A percentile compares a stretch with the other conserved stretches of the same genome.
These are phyloP conservation scores for Odocoileus hemionus DNA, from an alignment of 2,113 vertebrate genomes.

Conservation along the genomic window DNA sequence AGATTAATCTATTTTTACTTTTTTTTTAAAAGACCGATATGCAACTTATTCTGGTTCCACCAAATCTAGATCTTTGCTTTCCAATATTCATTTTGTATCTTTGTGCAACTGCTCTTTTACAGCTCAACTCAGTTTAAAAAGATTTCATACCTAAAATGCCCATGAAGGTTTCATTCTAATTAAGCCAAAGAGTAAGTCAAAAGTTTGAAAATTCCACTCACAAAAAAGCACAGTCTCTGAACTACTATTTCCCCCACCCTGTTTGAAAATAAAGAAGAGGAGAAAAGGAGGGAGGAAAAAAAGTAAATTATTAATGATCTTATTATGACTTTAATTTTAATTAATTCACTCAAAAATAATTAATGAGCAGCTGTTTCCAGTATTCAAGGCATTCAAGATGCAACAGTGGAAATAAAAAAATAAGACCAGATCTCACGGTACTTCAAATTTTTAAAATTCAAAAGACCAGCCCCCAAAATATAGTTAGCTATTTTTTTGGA, in stretches of 20 bases:
- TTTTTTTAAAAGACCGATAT: neutral
- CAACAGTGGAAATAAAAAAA: neutral
- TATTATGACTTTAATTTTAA: neutral
- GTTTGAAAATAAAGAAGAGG: neutral
- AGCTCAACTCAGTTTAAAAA: neutral
- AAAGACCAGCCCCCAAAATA: neutral
- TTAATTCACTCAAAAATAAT: neutral
- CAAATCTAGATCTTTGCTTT: conserved; percentile 5
- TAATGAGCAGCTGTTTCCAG: neutral
- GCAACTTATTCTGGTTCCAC: neutral
- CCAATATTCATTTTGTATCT: neutral
- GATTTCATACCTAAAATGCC: neutral
- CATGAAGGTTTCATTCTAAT: neutral
- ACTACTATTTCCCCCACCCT: neutral
- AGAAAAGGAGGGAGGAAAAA: neutral
- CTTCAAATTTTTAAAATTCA: neutral
- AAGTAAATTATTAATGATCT: neutral
- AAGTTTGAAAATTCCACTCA: neutral
- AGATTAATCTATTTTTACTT: neutral
- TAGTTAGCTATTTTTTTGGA: neutral
- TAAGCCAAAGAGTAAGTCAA: neutral
- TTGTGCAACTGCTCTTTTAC: neutral
- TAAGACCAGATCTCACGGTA: neutral
- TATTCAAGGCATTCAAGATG: neutral
- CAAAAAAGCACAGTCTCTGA: neutral